phyloP scores from a whole-genome alignment of 2,888 invertebrate species.

The Synergus laeviventris region DNA sequence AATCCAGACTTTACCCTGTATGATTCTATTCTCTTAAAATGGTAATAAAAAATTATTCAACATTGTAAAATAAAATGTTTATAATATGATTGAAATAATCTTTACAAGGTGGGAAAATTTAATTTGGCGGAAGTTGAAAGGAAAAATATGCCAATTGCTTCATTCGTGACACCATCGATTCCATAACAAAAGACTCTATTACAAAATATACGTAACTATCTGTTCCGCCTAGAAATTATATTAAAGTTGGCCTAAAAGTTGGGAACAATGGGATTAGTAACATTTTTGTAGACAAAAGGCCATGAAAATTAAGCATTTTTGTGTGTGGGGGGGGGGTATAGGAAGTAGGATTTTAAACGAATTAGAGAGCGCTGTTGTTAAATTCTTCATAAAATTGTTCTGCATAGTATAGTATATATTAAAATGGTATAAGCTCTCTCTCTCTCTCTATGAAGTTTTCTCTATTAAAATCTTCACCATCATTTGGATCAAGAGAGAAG shows the following conservation, averaged over 20 bases:
- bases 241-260: slow-evolving; percentile 30
- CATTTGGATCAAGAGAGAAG: too few species aligned
- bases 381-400: too few species aligned
- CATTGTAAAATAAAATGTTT: neutral
- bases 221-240: slow-evolving; percentile 36
- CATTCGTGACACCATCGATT: neutral
- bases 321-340: too few species aligned
- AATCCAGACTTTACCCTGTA: neutral
- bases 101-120: neutral
- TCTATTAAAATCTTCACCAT: too few species aligned
- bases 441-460: too few species aligned
- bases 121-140: neutral
- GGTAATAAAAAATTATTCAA: neutral
- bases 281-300: neutral
- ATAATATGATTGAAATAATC: neutral
- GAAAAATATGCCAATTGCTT: slow-evolving; percentile 7
- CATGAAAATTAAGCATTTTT: neutral
- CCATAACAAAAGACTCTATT: slow-evolving; percentile 26
- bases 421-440: too few species aligned
- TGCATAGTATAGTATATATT: too few species aligned
- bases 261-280: slow-evolving; percentile 32
- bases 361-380: neutral
- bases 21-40: neutral
- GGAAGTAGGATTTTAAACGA: neutral
- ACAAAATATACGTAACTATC: slow-evolving; percentile 38